Percentiles rank a stretch among this genome's conserved stretches.
Conservation (phyloP, 2,888 invertebrate genomes). For the Epinotia demarniana region DNA sequence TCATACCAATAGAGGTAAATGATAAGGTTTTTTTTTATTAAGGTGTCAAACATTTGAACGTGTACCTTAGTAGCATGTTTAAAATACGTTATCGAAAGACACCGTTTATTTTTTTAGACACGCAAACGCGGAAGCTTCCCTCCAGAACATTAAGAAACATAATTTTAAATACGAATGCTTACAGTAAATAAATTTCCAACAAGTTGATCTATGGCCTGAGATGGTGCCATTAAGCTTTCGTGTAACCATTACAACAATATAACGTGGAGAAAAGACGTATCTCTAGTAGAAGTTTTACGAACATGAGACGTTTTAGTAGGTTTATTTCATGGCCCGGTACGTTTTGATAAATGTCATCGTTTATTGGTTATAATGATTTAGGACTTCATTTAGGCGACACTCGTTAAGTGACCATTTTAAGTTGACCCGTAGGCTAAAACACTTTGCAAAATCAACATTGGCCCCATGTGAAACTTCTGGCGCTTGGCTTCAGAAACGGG, state of each 20-base stretch:
- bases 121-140: constrained; percentile 35
- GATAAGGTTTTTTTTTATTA: not conserved
- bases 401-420: constrained; percentile 44
- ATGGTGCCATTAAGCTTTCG: constrained; percentile 40
- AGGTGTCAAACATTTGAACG: not conserved
- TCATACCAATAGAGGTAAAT: no score
- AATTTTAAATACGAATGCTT: constrained; percentile 46
- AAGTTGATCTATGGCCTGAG: constrained; percentile 41
- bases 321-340: not conserved
- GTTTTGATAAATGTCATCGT: constrained; percentile 48
- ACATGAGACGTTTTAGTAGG: constrained; percentile 12
- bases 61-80: not conserved
- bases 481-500: no score
- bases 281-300: not conserved
- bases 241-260: constrained; percentile 35
- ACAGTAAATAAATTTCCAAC: constrained; percentile 46
- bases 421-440: constrained; percentile 30
- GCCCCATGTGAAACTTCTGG: not conserved
- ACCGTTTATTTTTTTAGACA: constrained; percentile 23
- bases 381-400: constrained; percentile 52
- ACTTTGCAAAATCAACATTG: constrained; percentile 11
- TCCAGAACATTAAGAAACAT: constrained; percentile 43
- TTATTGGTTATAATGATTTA: constrained; percentile 55
- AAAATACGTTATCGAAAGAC: constrained; percentile 17
- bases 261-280: constrained; percentile 10